Conservation (phyloP, 2,888 invertebrate genomes). For the Euzophera pinguis region DNA sequence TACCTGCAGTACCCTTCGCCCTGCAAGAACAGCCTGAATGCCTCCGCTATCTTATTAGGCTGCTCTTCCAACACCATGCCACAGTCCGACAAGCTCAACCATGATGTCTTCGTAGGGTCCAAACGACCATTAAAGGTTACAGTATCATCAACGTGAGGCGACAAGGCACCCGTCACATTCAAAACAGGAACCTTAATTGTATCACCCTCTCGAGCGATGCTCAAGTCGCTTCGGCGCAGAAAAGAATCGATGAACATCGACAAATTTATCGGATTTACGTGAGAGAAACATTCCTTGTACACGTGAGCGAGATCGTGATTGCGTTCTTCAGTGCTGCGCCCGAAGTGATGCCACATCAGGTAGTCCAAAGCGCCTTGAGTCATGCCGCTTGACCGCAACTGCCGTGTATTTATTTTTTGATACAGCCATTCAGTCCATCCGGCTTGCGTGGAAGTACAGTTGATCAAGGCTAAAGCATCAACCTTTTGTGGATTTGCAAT, state of each 20-base stretch:
- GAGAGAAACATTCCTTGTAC: slow-evolving; percentile 96
- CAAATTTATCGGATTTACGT: slow-evolving; percentile 96
- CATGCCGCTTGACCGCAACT: slow-evolving; percentile 93
- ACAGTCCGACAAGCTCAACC: slow-evolving; percentile 99
- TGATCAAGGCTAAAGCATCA: slow-evolving; percentile 94
- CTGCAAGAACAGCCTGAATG: slow-evolving; percentile 97
- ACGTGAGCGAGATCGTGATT: slow-evolving; percentile 96
- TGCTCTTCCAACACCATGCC: slow-evolving; percentile 99
- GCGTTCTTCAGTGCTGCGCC: slow-evolving; percentile 91
- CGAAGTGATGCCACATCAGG: slow-evolving; percentile 99
- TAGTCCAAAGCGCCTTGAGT: slow-evolving; percentile 97
- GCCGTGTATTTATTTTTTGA: slow-evolving; percentile 96
- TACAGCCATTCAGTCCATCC: slow-evolving; percentile 99
- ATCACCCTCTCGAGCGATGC: slow-evolving; percentile 82
- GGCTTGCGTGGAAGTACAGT: slow-evolving; percentile 94
- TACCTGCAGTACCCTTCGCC: slow-evolving; percentile 97
- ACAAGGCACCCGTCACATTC: slow-evolving; percentile 95
- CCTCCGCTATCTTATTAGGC: slow-evolving; percentile 97
- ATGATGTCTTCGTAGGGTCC: slow-evolving; percentile 97
- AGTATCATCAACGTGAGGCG: slow-evolving; percentile 98
- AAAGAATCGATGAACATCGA: slow-evolving; percentile 97
- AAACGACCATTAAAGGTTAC: slow-evolving; percentile 97
- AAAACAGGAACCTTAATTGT: slow-evolving; percentile 92
- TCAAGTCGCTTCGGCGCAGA: slow-evolving; percentile 93
- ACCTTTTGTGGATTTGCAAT: slow-evolving; percentile 91